Base-by-base conservation (phyloP, 2,888 invertebrate species). In the Xestia c-nigrum region DNA sequence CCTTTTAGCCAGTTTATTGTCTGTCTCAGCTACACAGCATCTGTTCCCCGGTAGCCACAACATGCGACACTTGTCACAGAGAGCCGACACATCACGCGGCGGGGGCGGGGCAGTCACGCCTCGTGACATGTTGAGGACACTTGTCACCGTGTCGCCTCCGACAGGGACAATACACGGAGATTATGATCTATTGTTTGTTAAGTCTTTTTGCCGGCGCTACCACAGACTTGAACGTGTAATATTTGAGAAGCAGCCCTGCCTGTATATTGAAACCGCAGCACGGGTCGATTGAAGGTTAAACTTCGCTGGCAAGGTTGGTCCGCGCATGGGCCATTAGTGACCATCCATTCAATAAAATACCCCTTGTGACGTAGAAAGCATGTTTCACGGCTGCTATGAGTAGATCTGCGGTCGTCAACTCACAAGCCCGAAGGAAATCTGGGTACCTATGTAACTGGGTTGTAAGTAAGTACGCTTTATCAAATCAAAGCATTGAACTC, bases 81-180 rank as follows among this genome's bases (percentile, higher is more conserved):
- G 59, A 43, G 47, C 72, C 84, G 78, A 69, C 76, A 74, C 83
- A 5, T 31, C 77, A 65, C 79, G 66, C 64, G 31, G 77, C 43
- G 61, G 50, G 76, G 86, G 86, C 75, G 84, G 80, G 70, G 79
- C 77, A 16, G 81, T 72, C 74, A 69, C 85, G 87, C 88, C 80
- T 83, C 76, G 74, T 40, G 84, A 86, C 83, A 84, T 82, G 74
- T 66, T 72, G 79, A 65, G 68, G 50, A 61, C 81, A 81, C 80
- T 87, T 72, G 83, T 71, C 73, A 70, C 66, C 63, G 50, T 12
- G 38, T 52, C 63, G n/a, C 24, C 74, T 24, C 47, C 12, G 50
- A 67, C 80, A 47, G 66, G 12, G 47, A 64, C 80, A 63, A 69
- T 67, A 57, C 38, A 66, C 55, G 31, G 14, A 5, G 67, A 40